These are phyloP conservation scores for Drosophila peninsularis DNA, from an alignment of 2,888 invertebrate genomes.

Conservation along the genomic window DNA sequence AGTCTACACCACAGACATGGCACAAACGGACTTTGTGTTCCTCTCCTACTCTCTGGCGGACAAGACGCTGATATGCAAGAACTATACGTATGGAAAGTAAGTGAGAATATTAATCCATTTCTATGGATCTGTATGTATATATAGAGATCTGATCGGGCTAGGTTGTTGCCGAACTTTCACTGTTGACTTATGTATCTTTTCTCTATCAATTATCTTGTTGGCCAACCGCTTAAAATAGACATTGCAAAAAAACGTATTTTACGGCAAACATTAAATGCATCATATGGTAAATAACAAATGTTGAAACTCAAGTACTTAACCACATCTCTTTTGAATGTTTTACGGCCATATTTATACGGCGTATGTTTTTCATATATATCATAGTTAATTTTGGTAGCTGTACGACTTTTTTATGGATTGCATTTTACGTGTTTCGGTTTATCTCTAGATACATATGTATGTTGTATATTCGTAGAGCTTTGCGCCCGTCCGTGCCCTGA, in stretches of 20 bases:
- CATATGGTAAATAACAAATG: constrained; percentile 81
- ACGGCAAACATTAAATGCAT: constrained; percentile 83
- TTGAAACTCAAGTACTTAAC: constrained; percentile 46
- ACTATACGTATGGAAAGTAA: constrained; percentile 80
- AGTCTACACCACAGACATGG: constrained; percentile 69
- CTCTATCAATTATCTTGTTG: constrained; percentile 58
- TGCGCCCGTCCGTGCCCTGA: background rate
- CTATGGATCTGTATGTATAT: constrained; percentile 3
- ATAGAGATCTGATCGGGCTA: constrained; percentile 18
- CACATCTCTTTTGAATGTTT: constrained; percentile 39
- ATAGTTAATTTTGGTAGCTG: constrained; percentile 39
- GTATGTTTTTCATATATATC: constrained; percentile 23
- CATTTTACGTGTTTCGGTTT: constrained; percentile 61
- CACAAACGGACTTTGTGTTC: constrained; percentile 75
- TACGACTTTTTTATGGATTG: constrained; percentile 53
- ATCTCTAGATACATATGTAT: constrained; percentile 34
- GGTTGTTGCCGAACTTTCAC: constrained; percentile 31
- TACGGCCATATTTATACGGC: constrained; percentile 19
- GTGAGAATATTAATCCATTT: constrained; percentile 36
- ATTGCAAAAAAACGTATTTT: constrained; percentile 83
- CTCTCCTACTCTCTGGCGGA: constrained; percentile 75
- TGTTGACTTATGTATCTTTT: constrained; percentile 61
- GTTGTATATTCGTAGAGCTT: constrained; percentile 44
- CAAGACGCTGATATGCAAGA: constrained; percentile 73
- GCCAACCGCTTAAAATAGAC: constrained; percentile 68